Evolutionary conservation across 2,888 invertebrate genomes (phyloP), one percentile per base, ranked within the genome.

Genomic region (Petrolisthes manimaculis): DNA sequence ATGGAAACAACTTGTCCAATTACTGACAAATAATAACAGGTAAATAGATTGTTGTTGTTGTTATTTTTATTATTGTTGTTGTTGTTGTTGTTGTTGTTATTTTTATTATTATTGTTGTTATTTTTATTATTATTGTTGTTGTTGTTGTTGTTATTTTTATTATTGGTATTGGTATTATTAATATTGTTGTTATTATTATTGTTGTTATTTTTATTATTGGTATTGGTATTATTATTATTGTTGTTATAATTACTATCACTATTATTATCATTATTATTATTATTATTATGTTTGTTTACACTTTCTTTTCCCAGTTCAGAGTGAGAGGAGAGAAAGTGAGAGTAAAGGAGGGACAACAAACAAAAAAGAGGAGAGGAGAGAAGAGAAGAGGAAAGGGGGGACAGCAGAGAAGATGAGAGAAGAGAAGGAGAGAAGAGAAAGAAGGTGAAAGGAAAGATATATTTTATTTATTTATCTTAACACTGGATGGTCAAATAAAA

Each of bases 1-100:
- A 21, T 81, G 80, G 80, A 81, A 86, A 12, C 55, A 80, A 37
- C 71, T 74, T 14, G 21, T 86, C 51, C 21, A 67, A 14, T 54
- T 81, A 24, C 37, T 86, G 56, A 81, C 37, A 0, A 78, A n/a
- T n/a, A n/a, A n/a, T n/a, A n/a, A 86, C 83, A 86, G 86, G 79
- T 54, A 61, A 78, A 37, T 14, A 21, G 5, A 9, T 12, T 54
- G 18, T 37, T 21, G 24, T n/a, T 61, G n/a, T 37, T n/a, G 54
- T n/a, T n/a, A n/a, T n/a, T n/a, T n/a, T n/a, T n/a, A n/a, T 61
- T 61, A n/a, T 21, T 14, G 53, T 8, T 14, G 53, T 79, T 53
- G 53, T 53, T 53, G 5, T 53, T 14, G 53, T 53, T 53, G 37
- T 56, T 21, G 6, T 56, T 37, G 56, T n/a, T 14, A 71, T 51